A percentile compares a stretch with the other conserved stretches of the same genome.
Conservation (phyloP, 2,888 invertebrate genomes). For the Cerastis rubricosa region DNA sequence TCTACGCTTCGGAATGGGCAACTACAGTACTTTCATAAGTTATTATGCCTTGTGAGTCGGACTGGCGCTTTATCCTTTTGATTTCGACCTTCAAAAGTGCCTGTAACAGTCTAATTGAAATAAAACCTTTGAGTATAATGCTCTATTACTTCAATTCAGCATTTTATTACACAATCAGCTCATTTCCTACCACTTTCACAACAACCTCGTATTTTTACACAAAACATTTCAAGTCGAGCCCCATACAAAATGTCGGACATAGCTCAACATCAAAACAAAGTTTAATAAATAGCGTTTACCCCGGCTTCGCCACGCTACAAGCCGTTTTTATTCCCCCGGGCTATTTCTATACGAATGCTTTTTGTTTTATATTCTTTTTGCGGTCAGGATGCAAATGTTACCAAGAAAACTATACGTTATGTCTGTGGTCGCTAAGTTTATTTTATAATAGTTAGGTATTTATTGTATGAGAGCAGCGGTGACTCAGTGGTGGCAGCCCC, state of each 20-base stretch:
- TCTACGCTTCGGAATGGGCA: too few relatives aligned
- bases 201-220: background rate
- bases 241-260: slow-evolving; percentile 49
- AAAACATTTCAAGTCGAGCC: slow-evolving; percentile 29
- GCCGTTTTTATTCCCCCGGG: slow-evolving; percentile 50
- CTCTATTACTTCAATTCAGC: background rate
- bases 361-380: slow-evolving; percentile 32
- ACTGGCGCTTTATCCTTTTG: too few relatives aligned
- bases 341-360: slow-evolving; percentile 22
- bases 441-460: background rate
- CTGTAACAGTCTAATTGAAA: too few relatives aligned
- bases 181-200: background rate
- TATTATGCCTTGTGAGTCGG: too few relatives aligned
- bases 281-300: slow-evolving; percentile 53
- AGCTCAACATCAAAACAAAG: slow-evolving; percentile 59
- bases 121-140: background rate
- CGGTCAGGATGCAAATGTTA: slow-evolving; percentile 31
- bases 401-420: background rate
- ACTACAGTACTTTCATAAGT: too few relatives aligned
- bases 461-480: too few relatives aligned
- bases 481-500: too few relatives aligned
- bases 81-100: too few relatives aligned
- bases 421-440: background rate
- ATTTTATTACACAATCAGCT: background rate
- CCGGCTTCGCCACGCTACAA: slow-evolving; percentile 3